Conservation (phyloP, 2,797 vertebrate species). For the Enteromius unitaeniatus region DNA sequence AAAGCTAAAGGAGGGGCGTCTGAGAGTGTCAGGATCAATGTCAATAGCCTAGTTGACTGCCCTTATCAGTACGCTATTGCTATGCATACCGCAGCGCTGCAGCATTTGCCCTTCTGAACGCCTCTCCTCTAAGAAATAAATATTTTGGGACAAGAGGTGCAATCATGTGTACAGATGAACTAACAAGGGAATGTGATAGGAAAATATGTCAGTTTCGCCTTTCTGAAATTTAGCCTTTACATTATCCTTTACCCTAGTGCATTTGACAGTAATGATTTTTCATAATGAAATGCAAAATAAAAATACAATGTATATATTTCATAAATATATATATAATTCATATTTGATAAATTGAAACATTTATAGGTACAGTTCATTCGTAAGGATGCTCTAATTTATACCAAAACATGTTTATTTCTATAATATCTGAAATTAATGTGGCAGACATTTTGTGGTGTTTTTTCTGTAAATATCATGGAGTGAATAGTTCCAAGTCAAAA, state of each 20-base stretch:
- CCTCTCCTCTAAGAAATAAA: conserved; percentile 37
- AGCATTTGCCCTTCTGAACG: conserved; percentile 35
- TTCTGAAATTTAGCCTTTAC: background rate
- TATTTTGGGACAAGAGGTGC: conserved; percentile 32
- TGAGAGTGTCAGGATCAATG: conserved; percentile 47
- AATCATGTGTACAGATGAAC: conserved; percentile 26
- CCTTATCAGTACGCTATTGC: conserved; percentile 40
- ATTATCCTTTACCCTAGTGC: background rate
- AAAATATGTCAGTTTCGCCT: background rate
- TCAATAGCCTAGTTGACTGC: conserved; percentile 41
- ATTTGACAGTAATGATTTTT: background rate
- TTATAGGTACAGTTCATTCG: background rate
- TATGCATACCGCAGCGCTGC: conserved; percentile 36
- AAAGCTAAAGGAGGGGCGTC: conserved; percentile 35
- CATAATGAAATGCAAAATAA: background rate
- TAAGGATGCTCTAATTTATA: background rate
- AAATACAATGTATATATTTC: background rate
- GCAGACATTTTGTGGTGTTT: background rate
- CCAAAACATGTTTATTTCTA: background rate
- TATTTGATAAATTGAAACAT: background rate
- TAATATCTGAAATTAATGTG: background rate
- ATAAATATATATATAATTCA: background rate
- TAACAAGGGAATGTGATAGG: conserved; percentile 4
- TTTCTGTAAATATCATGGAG: background rate
- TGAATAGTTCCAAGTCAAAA: background rate